A percentile compares a stretch with the other conserved stretches of the same genome.
Conservation (phyloP, 2,113 vertebrate species). For the Cyprinodon tularosa region DNA sequence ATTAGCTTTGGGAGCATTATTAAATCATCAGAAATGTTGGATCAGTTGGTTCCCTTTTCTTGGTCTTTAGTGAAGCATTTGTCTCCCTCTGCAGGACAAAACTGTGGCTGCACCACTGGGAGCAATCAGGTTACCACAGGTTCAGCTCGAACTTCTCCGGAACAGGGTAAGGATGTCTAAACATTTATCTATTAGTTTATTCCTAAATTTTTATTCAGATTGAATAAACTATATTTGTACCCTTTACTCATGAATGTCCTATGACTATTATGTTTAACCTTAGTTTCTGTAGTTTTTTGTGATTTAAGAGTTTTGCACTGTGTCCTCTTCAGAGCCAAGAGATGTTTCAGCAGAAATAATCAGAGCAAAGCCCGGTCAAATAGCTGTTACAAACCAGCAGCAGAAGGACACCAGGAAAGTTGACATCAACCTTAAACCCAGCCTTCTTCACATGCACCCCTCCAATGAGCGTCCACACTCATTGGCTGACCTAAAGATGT, state of each 20-base stretch:
- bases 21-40: not conserved
- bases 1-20: not conserved
- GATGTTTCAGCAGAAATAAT: conserved; percentile 58
- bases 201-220: not conserved
- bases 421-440: conserved; percentile 79
- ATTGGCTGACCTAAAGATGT: conserved; percentile 90
- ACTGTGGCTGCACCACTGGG: conserved; percentile 59
- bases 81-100: conserved; percentile 72
- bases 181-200: not conserved
- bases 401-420: conserved; percentile 74
- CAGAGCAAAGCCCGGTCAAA: conserved; percentile 67
- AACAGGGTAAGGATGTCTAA: conserved; percentile 68
- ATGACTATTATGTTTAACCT: not conserved
- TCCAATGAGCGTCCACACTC: conserved; percentile 85
- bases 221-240: not conserved
- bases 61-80: conserved; percentile 10
- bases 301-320: not conserved
- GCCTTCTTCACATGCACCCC: conserved; percentile 66
- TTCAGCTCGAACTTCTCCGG: conserved; percentile 69
- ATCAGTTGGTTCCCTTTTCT: too few relatives aligned
- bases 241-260: not conserved
- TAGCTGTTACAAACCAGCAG: conserved; percentile 62
- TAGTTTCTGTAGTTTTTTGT: not conserved
- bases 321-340: conserved; percentile 63
- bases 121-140: conserved; percentile 63